Percentiles rank a stretch among this genome's conserved stretches.
These are phyloP conservation scores for Diarsia brunnea DNA, from an alignment of 2,888 invertebrate species.

Conservation along the genomic window DNA sequence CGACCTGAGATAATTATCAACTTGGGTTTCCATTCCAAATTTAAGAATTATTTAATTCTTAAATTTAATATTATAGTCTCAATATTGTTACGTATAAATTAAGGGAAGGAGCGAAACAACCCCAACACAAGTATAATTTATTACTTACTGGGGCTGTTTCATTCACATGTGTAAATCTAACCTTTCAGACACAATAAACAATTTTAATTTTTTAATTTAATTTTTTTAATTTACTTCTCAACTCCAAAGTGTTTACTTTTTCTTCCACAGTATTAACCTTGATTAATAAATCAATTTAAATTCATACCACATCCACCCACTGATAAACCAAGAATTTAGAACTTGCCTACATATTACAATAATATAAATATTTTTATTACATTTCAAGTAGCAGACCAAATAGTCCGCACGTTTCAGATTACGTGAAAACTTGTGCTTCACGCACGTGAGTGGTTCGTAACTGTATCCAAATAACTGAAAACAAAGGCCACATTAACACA, in stretches of 20 bases:
- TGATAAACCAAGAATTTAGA: conserved; percentile 47
- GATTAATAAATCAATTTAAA: conserved; percentile 42
- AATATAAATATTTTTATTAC: conserved; percentile 57
- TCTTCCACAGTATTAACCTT: conserved; percentile 31
- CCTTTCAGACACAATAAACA: no score
- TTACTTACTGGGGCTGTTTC: no score
- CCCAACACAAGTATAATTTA: no score
- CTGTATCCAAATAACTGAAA: conserved; percentile 59
- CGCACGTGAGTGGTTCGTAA: conserved; percentile 49
- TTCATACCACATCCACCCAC: conserved; percentile 28
- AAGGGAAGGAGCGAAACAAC: no score
- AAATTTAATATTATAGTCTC: no score
- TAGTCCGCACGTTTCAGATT: conserved; percentile 53
- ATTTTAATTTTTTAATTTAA: no score
- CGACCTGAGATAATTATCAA: no score
- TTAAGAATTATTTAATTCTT: no score
- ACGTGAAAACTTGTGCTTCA: conserved; percentile 50
- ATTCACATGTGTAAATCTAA: no score
- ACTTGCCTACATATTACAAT: conserved; percentile 37
- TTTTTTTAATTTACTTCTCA: no score
- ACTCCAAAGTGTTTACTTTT: conserved; percentile 8
- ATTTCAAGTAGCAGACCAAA: conserved; percentile 55
- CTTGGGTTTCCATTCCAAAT: no score
- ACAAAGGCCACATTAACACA: conserved; percentile 61
- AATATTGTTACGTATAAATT: no score